These are phyloP conservation scores for Pteruthius melanotis DNA, from an alignment of 2,113 vertebrate species.

Conservation along the genomic window DNA sequence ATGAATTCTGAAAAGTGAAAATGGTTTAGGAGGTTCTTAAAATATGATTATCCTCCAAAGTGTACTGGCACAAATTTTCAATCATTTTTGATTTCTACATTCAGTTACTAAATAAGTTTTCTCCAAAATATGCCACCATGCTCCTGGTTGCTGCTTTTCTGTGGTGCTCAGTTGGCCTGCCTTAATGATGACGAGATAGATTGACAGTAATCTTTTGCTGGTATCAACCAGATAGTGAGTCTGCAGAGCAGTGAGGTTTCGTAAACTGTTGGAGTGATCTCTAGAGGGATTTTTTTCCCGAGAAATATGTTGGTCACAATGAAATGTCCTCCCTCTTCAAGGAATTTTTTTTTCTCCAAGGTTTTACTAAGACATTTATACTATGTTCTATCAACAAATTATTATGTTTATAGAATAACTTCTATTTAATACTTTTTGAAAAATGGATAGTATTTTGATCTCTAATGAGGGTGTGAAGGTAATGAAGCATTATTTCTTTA, in stretches of 20 bases:
- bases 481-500: neutral
- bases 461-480: neutral
- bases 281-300: neutral
- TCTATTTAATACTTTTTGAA: neutral
- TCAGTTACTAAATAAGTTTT: neutral
- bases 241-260: neutral
- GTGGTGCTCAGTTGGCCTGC: neutral
- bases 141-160: neutral
- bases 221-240: neutral
- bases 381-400: neutral
- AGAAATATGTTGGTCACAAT: neutral
- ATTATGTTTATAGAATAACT: neutral
- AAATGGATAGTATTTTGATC: neutral
- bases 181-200: neutral
- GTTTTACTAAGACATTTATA: neutral
- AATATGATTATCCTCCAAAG: neutral
- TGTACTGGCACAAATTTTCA: neutral
- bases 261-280: neutral
- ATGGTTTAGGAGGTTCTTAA: neutral
- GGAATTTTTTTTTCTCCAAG: neutral
- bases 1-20: neutral
- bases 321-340: neutral
- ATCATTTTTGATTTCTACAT: neutral
- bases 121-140: neutral
- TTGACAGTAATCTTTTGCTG: neutral